Conservation (phyloP, 2,888 invertebrate species). For the Tenthredo amoena region DNA sequence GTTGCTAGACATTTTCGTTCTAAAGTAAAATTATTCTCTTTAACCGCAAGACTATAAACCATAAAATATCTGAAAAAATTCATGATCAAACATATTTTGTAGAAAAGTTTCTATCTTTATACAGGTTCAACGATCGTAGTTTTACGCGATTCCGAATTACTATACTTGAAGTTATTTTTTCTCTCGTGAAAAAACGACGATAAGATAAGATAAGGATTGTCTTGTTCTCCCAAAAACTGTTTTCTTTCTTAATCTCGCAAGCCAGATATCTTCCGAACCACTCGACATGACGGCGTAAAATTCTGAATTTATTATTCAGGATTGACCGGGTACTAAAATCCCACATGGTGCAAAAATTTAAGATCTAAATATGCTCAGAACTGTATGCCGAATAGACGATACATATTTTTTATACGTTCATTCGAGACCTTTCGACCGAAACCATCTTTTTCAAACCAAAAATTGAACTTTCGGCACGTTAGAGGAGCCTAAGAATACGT, state of each 20-base stretch:
- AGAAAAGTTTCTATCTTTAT: background rate
- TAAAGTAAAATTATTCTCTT: background rate
- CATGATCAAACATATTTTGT: background rate
- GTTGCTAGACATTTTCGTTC: background rate
- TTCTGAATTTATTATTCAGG: background rate
- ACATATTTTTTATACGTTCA: too few relatives aligned
- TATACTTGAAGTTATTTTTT: background rate
- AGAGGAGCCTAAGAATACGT: too few relatives aligned
- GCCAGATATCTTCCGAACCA: background rate
- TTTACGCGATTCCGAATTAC: background rate
- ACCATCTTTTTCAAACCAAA: too few relatives aligned
- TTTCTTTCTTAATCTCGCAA: background rate
- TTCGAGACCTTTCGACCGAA: too few relatives aligned
- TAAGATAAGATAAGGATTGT: background rate
- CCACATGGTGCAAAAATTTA: too few relatives aligned
- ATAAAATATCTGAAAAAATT: background rate
- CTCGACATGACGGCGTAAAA: background rate
- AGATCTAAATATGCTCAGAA: too few relatives aligned
- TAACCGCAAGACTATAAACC: background rate
- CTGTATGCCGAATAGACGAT: too few relatives aligned
- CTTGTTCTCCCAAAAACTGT: background rate
- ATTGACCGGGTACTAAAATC: too few relatives aligned
- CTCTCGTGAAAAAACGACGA: background rate
- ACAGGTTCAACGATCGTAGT: background rate
- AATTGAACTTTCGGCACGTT: too few relatives aligned